These are phyloP conservation scores for Tanytarsus gracilentus DNA, from an alignment of 2,888 invertebrate species.

Conservation along the genomic window DNA sequence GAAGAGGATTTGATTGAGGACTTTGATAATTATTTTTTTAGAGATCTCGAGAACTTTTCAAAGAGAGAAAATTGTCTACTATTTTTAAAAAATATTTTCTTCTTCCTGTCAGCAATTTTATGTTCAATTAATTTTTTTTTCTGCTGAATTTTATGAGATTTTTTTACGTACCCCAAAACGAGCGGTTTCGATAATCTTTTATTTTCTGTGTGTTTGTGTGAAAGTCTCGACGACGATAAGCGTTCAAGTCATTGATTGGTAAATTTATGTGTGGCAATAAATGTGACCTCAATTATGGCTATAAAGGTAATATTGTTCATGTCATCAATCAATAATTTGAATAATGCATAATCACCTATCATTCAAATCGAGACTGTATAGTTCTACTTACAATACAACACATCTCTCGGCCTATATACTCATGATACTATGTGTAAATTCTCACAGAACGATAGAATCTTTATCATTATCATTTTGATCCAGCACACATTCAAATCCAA, in stretches of 20 bases:
- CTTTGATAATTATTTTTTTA: too few relatives aligned
- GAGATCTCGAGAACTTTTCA: background rate
- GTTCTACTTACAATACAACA: slow-evolving; percentile 26
- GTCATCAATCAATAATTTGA: slow-evolving; percentile 4
- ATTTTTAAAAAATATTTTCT: background rate
- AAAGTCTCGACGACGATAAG: slow-evolving; percentile 6
- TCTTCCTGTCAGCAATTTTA: background rate
- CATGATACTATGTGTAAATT: too few relatives aligned
- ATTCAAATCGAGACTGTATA: background rate
- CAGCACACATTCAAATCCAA: too few relatives aligned
- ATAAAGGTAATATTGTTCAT: background rate
- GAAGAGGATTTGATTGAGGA: too few relatives aligned
- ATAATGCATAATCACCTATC: background rate
- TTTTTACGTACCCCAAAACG: slow-evolving; percentile 27
- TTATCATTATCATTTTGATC: slow-evolving; percentile 12
- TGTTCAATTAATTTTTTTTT: slow-evolving; percentile 5
- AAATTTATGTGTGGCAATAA: background rate
- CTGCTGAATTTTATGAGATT: slow-evolving; percentile 15
- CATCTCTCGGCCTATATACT: slow-evolving; percentile 26
- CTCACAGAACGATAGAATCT: too few relatives aligned
- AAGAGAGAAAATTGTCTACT: too few relatives aligned
- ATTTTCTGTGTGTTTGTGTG: slow-evolving; percentile 3
- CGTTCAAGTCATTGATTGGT: slow-evolving; percentile 16
- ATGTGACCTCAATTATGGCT: background rate
- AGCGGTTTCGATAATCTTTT: too few relatives aligned